Conservation (phyloP, 1,140 invertebrate species). For the Agrypnia vestita region DNA sequence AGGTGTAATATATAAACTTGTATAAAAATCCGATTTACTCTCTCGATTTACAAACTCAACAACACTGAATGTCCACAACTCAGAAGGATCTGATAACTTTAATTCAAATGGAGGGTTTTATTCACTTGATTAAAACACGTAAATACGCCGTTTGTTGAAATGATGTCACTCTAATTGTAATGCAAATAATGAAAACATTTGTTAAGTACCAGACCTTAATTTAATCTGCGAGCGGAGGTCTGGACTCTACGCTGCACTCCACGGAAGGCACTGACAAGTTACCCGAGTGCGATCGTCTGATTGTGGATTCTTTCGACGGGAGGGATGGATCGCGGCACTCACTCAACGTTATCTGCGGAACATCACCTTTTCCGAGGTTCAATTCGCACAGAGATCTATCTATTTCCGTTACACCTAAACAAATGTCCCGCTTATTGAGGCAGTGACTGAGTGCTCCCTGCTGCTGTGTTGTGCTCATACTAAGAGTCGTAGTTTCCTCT, state of each 20-base stretch:
- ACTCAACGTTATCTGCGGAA: slow-evolving; percentile 71
- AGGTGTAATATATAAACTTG: background rate
- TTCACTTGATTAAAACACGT: background rate
- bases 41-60: no score
- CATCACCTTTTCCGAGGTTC: slow-evolving; percentile 65
- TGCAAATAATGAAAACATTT: slow-evolving; percentile 25
- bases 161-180: slow-evolving; percentile 20
- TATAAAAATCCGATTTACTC: background rate
- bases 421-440: slow-evolving; percentile 61
- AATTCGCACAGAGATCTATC: slow-evolving; percentile 66
- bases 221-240: slow-evolving; percentile 63
- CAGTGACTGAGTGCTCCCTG: slow-evolving; percentile 62
- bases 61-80: background rate
- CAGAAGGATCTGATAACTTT: background rate
- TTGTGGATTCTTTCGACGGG: background rate
- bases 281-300: slow-evolving; percentile 56
- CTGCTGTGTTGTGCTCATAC: slow-evolving; percentile 66
- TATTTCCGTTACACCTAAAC: slow-evolving; percentile 63
- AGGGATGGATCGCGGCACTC: slow-evolving; percentile 67
- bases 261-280: slow-evolving; percentile 69
- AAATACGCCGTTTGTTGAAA: background rate
- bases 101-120: background rate
- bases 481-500: slow-evolving; percentile 63
- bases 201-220: slow-evolving; percentile 27
- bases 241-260: slow-evolving; percentile 66